Evolutionary conservation across 2,797 vertebrate genomes (phyloP).

Genomic region (Mormyrus hasselquistii): DNA sequence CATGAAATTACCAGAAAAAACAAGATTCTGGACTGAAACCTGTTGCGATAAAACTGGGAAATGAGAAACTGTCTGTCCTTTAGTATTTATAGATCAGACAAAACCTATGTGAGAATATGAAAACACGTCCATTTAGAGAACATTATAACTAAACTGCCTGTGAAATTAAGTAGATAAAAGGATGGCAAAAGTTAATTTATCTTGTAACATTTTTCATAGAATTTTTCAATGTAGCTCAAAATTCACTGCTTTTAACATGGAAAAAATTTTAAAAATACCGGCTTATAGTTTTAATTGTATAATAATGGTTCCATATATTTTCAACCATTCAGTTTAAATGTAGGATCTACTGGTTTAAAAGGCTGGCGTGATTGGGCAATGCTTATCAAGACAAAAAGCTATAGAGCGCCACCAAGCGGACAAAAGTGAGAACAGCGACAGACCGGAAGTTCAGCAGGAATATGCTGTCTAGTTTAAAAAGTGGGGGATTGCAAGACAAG

Average conservation of each 20-base stretch:
- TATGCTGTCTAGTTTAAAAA: not conserved
- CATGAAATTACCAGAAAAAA: not conserved
- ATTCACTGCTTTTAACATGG: not conserved
- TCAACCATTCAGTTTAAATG: not conserved
- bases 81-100: not conserved
- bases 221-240: not conserved
- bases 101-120: not conserved
- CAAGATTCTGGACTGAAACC: not conserved
- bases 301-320: not conserved
- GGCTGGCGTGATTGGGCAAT: not conserved
- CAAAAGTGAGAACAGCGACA: constrained; percentile 57
- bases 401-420: not conserved
- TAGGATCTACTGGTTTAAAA: not conserved
- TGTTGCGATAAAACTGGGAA: not conserved
- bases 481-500: not conserved
- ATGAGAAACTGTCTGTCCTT: not conserved
- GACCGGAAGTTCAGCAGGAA: not conserved
- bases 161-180: not conserved
- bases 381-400: not conserved
- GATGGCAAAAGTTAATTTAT: not conserved
- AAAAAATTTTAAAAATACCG: not conserved
- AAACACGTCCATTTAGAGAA: not conserved
- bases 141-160: not conserved
- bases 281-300: not conserved
- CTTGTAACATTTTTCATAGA: not conserved